These are phyloP conservation scores for Drosophila pullipes DNA, from an alignment of 2,888 invertebrate species.

Conservation along the genomic window DNA sequence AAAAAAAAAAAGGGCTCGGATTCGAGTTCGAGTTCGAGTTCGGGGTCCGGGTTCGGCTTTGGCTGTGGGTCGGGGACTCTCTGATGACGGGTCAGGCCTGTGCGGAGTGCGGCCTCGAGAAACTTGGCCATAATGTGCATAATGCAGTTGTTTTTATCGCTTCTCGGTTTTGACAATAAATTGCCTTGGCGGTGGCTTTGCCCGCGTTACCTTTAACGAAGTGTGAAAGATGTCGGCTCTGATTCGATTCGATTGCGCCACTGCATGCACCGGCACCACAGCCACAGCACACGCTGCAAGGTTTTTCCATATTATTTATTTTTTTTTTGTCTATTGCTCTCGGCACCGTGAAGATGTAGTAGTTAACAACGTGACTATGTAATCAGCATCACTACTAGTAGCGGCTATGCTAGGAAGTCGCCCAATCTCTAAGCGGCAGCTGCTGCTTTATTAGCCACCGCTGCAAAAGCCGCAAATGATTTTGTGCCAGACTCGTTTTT, in stretches of 20 bases:
- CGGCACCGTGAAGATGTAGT: slow-evolving; percentile 79
- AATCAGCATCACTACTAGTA: slow-evolving; percentile 60
- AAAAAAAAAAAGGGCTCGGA: slow-evolving; percentile 43
- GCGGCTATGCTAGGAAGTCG: slow-evolving; percentile 68
- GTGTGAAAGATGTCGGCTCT: slow-evolving; percentile 78
- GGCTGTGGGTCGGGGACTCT: slow-evolving; percentile 1
- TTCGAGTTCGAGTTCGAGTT: slow-evolving; percentile 6
- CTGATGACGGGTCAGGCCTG: slow-evolving; percentile 70
- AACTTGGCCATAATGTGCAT: slow-evolving; percentile 73
- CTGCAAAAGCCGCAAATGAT: slow-evolving; percentile 54
- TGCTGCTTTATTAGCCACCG: slow-evolving; percentile 32
- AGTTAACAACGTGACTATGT: slow-evolving; percentile 81
- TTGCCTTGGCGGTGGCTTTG: slow-evolving; percentile 71
- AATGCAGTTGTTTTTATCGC: slow-evolving; percentile 67
- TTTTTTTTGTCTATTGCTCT: slow-evolving; percentile 18
- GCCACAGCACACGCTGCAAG: slow-evolving; percentile 68
- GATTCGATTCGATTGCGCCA: slow-evolving; percentile 79
- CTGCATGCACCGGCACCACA: slow-evolving; percentile 54
- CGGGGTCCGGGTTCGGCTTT: slow-evolving; percentile 11
- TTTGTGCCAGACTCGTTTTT: slow-evolving; percentile 50
- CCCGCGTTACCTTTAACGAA: slow-evolving; percentile 75
- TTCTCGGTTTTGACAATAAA: slow-evolving; percentile 77
- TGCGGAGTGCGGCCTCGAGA: slow-evolving; percentile 52
- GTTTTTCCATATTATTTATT: slow-evolving; percentile 34
- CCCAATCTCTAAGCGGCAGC: slow-evolving; percentile 36